These are phyloP conservation scores for Trichosurus vulpecula DNA, from an alignment of 2,797 vertebrate genomes.

Conservation along the genomic window DNA sequence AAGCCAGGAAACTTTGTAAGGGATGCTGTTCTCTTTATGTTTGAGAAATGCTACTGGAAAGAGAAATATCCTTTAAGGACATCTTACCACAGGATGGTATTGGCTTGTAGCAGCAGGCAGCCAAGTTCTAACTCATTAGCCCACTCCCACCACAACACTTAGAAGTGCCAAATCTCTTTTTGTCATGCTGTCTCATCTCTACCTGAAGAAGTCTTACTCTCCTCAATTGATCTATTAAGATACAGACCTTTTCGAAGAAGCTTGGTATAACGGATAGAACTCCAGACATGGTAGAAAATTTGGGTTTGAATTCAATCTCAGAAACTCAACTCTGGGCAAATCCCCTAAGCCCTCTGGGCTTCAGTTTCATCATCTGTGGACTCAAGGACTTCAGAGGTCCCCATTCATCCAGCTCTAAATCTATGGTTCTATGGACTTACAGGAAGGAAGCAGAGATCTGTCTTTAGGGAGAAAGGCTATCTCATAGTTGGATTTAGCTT, in stretches of 20 bases:
- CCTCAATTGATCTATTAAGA: neutral
- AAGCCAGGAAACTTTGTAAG: neutral
- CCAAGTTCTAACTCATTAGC: neutral
- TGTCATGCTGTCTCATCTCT: neutral
- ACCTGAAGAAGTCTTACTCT: neutral
- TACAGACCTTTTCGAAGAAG: neutral
- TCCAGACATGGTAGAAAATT: neutral
- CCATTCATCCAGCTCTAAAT: neutral
- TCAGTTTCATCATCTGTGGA: neutral
- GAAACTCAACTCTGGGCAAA: neutral
- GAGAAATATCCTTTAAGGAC: neutral
- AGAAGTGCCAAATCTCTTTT: neutral
- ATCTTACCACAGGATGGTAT: neutral
- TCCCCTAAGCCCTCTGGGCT: neutral
- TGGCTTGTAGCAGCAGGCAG: no score
- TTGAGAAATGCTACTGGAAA: neutral
- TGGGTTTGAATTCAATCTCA: neutral
- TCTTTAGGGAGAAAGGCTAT: slow-evolving; percentile 12
- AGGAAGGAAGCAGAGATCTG: neutral
- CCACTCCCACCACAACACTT: fast-evolving
- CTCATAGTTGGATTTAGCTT: neutral
- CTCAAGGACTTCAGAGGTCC: neutral
- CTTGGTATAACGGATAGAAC: neutral
- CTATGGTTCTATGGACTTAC: neutral
- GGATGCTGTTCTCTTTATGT: neutral